Percentiles rank a stretch among this genome's conserved stretches.
Evolutionary conservation across 2,888 invertebrate genomes (phyloP).

Genomic region (Drosophila fulvimacula): DNA sequence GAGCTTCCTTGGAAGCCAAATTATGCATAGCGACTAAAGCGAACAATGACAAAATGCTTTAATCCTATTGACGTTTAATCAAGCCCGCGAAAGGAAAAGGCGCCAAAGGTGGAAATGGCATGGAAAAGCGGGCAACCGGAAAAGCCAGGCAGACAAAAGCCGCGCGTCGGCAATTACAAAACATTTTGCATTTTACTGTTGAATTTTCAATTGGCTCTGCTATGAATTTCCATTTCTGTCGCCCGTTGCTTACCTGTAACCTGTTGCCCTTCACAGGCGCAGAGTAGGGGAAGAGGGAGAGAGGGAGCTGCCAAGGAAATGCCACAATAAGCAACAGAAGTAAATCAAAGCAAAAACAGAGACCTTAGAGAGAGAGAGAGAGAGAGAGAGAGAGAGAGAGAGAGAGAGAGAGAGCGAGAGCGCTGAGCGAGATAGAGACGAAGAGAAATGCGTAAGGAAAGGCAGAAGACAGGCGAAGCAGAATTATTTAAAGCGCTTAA

Average conservation of each 20-base stretch:
- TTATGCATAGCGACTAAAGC: constrained; percentile 44
- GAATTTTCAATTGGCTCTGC: constrained; percentile 70
- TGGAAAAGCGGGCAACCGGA: constrained; percentile 4
- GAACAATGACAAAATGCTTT: constrained; percentile 62
- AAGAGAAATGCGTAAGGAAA: neutral
- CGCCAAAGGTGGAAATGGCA: neutral
- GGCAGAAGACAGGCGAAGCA: constrained; percentile 18
- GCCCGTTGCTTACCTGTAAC: constrained; percentile 52
- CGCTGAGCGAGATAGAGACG: neutral
- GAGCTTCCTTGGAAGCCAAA: constrained; percentile 49
- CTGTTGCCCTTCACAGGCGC: constrained; percentile 33
- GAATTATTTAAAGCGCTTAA: constrained; percentile 74
- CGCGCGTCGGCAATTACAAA: constrained; percentile 58
- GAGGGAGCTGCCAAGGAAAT: neutral
- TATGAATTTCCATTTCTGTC: constrained; percentile 61
- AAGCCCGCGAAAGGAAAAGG: constrained; percentile 38
- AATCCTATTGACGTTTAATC: constrained; percentile 79
- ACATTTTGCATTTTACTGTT: constrained; percentile 64
- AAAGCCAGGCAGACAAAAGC: constrained; percentile 31
- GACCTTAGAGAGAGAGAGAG: neutral
- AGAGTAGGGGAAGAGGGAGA: too few species aligned
- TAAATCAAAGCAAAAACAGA: constrained; percentile 44
- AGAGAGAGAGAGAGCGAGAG: neutral
- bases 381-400: neutral
- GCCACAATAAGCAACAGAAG: constrained; percentile 18